Base-by-base conservation (phyloP, 2,113 vertebrate genomes). In the Platichthys stellatus region DNA sequence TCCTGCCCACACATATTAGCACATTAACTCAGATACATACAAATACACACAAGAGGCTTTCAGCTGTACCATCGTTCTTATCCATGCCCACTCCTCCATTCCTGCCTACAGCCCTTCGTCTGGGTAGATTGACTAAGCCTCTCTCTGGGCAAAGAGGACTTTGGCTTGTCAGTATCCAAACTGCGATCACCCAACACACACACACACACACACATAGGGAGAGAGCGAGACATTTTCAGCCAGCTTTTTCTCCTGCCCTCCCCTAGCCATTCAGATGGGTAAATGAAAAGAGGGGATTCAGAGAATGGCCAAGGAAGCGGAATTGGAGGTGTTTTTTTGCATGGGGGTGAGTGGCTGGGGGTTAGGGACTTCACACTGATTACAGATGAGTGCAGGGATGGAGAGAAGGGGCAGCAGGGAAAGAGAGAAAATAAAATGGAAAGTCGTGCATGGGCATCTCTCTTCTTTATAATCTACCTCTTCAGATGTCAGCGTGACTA, bases 231-330 rank as follows among this genome's bases (percentile, higher is more conserved):
- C 21, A 62, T 63, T 78, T 80, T 77, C 63, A 77, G 76, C 72
- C 81, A 86, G 86, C 72, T 74, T 78, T 88, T 85, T 59, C 80
- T 85, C 53, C 72, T 62, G 72, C 69, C 72, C 70, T 70, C 58
- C 61, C 68, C 61, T 62, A n/a, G 74, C 77, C 84, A 85, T 89
- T 91, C 82, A 89, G 68, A 70, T 20, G 74, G 66, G 69, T 76
- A 86, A 87, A 90, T 90, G 90, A 89, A 89, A 86, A 89, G 84
- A 86, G 69, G 60, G 74, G 69, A 88, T 89, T 90, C 78, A 82
- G 82, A 72, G 77, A 72, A 78, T 21, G 15, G 79, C 82, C n/a
- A 71, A 80, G 51, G 20, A 20, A 54, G 51, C 20, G 20, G 20
- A 54, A 54, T 54, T n/a, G 45, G 45, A 49, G 17, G 45, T 21